Evolutionary conservation across 2,888 invertebrate species (phyloP).

Genomic region (Serrognathus titanus): DNA sequence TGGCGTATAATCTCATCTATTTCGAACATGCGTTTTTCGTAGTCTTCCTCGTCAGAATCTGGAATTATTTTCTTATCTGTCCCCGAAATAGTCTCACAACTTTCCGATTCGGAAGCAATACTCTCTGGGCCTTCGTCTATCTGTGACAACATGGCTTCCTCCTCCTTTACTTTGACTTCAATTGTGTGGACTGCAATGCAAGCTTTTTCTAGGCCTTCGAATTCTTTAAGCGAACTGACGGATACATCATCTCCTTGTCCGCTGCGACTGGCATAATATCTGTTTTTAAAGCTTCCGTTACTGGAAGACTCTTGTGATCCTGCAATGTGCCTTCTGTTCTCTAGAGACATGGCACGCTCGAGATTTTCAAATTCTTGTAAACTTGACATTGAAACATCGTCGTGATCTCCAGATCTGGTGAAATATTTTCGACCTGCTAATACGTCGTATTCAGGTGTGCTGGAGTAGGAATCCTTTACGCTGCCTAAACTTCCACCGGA

Average conservation of each 20-base stretch:
- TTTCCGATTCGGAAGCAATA: conserved; percentile 55
- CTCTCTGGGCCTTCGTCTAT: conserved; percentile 54
- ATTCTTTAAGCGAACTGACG: conserved; percentile 83
- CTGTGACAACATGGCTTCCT: conserved; percentile 69
- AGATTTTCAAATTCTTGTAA: conserved; percentile 92
- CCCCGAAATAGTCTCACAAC: conserved; percentile 60
- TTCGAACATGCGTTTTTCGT: conserved; percentile 64
- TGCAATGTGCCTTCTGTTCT: conserved; percentile 61
- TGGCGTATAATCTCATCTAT: conserved; percentile 67
- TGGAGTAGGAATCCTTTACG: conserved; percentile 84
- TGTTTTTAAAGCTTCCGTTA: conserved; percentile 75
- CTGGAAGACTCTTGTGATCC: conserved; percentile 83
- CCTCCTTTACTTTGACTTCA: conserved; percentile 80
- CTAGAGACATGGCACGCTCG: conserved; percentile 78
- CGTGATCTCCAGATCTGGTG: conserved; percentile 79
- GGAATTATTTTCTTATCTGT: conserved; percentile 58
- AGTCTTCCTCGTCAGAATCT: conserved; percentile 58
- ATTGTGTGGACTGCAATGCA: conserved; percentile 80
- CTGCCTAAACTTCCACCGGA: conserved; percentile 73
- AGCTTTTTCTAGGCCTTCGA: conserved; percentile 87
- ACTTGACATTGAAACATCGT: conserved; percentile 88
- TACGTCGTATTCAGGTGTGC: conserved; percentile 89
- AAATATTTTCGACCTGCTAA: conserved; percentile 80
- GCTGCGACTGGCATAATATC: conserved; percentile 67
- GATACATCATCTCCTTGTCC: conserved; percentile 83